phyloP scores from a whole-genome alignment of 1,140 invertebrate genomes.

The Pantala flavescens region DNA sequence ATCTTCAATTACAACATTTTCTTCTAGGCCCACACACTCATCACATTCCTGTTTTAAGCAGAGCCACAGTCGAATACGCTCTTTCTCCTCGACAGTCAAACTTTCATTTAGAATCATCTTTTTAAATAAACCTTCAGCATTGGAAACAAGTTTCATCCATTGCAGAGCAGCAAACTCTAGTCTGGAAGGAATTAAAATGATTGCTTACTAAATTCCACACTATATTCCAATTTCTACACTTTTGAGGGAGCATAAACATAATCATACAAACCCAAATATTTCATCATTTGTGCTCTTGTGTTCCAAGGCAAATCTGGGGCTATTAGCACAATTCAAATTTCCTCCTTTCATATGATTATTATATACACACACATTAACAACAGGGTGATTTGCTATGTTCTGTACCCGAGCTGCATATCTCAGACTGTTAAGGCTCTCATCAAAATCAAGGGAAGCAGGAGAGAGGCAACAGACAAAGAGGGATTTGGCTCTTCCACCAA shows the following conservation, averaged over 20 bases:
- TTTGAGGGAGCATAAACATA: not conserved
- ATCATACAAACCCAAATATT: slow-evolving; percentile 41
- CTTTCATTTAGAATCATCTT: slow-evolving; percentile 48
- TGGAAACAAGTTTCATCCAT: slow-evolving; percentile 68
- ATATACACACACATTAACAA: slow-evolving; percentile 38
- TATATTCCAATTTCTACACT: too few relatives aligned
- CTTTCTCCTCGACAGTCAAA: slow-evolving; percentile 53
- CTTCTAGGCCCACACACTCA: slow-evolving; percentile 54
- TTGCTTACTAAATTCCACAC: not conserved
- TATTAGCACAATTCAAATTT: not conserved
- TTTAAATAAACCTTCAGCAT: slow-evolving; percentile 71
- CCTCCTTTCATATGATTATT: not conserved
- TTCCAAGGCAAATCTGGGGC: not conserved
- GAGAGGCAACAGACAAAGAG: slow-evolving; percentile 53
- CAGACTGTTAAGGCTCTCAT: slow-evolving; percentile 50
- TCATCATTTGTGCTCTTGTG: slow-evolving; percentile 33
- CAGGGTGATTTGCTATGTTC: slow-evolving; percentile 52
- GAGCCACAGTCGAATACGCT: slow-evolving; percentile 75
- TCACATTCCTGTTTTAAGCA: slow-evolving; percentile 75
- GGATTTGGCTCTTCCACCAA: slow-evolving; percentile 55
- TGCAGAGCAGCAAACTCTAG: slow-evolving; percentile 70
- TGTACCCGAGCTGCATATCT: slow-evolving; percentile 48
- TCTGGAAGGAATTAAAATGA: not conserved
- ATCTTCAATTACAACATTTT: slow-evolving; percentile 23
- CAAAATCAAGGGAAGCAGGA: slow-evolving; percentile 46